A percentile compares a stretch with the other conserved stretches of the same genome.
Evolutionary conservation across 2,113 vertebrate genomes (phyloP).

Genomic region (Bostrychus sinensis): DNA sequence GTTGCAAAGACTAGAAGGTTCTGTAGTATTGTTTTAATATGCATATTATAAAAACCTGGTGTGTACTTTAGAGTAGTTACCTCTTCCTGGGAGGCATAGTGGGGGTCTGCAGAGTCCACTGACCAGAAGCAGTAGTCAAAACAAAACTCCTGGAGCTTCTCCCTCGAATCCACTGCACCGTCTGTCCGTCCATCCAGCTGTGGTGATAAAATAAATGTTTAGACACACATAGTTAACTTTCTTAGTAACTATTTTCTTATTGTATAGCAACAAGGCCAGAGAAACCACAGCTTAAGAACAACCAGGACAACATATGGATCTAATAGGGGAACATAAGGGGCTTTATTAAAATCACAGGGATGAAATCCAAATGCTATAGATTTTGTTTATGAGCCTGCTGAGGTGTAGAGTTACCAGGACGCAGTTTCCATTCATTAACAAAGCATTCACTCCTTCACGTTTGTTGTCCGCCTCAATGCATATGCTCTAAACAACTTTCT

Average conservation of each 20-base stretch:
- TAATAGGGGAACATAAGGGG: neutral
- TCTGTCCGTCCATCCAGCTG: slow-evolving; percentile 85
- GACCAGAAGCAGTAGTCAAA: slow-evolving; percentile 99
- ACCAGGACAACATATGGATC: neutral
- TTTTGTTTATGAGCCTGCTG: slow-evolving; percentile 30
- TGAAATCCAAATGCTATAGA: slow-evolving; percentile 6
- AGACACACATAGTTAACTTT: neutral
- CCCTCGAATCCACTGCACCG: slow-evolving; percentile 83
- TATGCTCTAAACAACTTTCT: slow-evolving; percentile 48
- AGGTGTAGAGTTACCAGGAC: slow-evolving; percentile 36
- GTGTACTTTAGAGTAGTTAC: slow-evolving; percentile 71
- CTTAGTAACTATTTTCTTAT: slow-evolving; percentile 1
- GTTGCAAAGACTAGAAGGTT: too few species aligned
- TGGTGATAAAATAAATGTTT: slow-evolving; percentile 15
- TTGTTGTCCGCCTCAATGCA: slow-evolving; percentile 31
- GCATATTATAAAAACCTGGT: neutral
- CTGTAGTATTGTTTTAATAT: too few species aligned
- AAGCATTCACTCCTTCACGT: slow-evolving; percentile 12
- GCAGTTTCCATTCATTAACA: slow-evolving; percentile 71
- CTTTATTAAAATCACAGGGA: neutral
- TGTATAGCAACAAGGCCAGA: neutral
- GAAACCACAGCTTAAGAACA: neutral
- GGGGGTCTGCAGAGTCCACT: slow-evolving; percentile 86
- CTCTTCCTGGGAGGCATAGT: slow-evolving; percentile 94
- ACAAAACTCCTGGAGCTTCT: slow-evolving; percentile 88